These are phyloP conservation scores for Phyllopteryx taeniolatus DNA, from an alignment of 2,113 vertebrate species.

Conservation along the genomic window DNA sequence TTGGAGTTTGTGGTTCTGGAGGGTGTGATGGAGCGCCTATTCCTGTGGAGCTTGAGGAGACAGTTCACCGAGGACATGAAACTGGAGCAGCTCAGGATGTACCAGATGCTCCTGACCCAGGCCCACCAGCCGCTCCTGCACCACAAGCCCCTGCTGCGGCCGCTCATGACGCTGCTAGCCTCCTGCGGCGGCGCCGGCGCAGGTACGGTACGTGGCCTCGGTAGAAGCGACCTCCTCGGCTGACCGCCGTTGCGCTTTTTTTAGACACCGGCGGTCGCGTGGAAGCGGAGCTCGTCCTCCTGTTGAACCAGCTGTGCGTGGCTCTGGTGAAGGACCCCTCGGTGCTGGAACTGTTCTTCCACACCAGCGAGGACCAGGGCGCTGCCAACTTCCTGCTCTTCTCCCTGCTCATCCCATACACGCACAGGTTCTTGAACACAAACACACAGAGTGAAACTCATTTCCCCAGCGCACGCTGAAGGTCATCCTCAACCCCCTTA, in stretches of 20 bases:
- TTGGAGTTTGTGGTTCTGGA: slow-evolving; percentile 94
- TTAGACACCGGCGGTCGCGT: slow-evolving; percentile 62
- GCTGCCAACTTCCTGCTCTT: slow-evolving; percentile 96
- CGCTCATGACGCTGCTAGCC: slow-evolving; percentile 94
- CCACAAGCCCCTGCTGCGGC: slow-evolving; percentile 90
- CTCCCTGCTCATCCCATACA: slow-evolving; percentile 92
- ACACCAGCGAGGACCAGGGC: slow-evolving; percentile 93
- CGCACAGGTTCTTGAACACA: slow-evolving; percentile 75
- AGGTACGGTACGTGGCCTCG: slow-evolving; percentile 22
- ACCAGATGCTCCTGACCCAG: slow-evolving; percentile 87
- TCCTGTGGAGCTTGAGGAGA: slow-evolving; percentile 91
- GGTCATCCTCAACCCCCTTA: slow-evolving; percentile 41
- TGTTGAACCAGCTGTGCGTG: slow-evolving; percentile 86
- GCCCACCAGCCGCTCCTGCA: slow-evolving; percentile 90
- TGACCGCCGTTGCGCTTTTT: background rate
- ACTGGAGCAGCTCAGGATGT: slow-evolving; percentile 92
- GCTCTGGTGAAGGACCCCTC: slow-evolving; percentile 90
- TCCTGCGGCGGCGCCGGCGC: slow-evolving; percentile 81
- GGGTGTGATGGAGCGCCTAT: slow-evolving; percentile 95
- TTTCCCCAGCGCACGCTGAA: background rate
- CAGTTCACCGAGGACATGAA: slow-evolving; percentile 94
- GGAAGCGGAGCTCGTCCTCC: slow-evolving; percentile 83
- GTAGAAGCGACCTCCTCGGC: background rate
- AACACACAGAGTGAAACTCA: background rate
- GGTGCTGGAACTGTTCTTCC: slow-evolving; percentile 94